A percentile compares a stretch with the other conserved stretches of the same genome.
Conservation (phyloP, 2,113 vertebrate genomes). For the Oryzias melastigma region DNA sequence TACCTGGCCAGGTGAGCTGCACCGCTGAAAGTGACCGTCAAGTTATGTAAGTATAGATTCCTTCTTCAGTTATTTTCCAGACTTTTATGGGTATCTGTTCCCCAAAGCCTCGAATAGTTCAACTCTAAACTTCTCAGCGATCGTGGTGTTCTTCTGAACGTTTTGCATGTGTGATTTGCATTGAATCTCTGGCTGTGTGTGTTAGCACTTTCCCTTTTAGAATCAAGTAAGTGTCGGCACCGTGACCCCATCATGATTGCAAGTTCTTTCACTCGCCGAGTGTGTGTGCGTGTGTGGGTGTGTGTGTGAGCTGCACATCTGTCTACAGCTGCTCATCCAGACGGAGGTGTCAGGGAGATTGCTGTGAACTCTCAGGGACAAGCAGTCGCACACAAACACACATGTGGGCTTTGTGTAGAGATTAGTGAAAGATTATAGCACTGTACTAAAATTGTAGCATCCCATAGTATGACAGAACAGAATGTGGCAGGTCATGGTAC, state of each 20-base stretch:
- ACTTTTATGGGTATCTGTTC: not conserved
- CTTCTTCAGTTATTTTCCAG: not conserved
- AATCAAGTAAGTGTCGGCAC: not conserved
- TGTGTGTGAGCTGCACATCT: conserved; percentile 40
- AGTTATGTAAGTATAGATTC: conserved; percentile 53
- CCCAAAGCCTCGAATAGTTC: not conserved
- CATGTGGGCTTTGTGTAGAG: conserved; percentile 12
- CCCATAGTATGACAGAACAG: conserved; percentile 13
- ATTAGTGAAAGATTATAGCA: conserved; percentile 19
- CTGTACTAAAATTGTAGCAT: not conserved
- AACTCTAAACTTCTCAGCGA: not conserved
- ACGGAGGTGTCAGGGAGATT: conserved; percentile 39
- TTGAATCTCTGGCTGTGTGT: not conserved
- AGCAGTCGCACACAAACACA: conserved; percentile 16
- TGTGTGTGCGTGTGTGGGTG: conserved; percentile 6
- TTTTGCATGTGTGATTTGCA: conserved; percentile 27
- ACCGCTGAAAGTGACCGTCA: conserved; percentile 33
- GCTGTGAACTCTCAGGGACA: conserved; percentile 8
- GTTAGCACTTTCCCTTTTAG: not conserved
- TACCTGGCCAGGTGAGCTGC: conserved; percentile 72
- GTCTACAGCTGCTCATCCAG: conserved; percentile 50
- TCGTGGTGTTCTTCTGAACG: not conserved
- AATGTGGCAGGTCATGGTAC: not conserved
- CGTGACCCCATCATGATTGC: too few relatives aligned
- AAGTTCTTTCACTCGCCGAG: too few relatives aligned